Percentiles rank a stretch among this genome's conserved stretches.
phyloP scores from a whole-genome alignment of 2,113 vertebrate genomes.

The Rhinoderma darwinii region DNA sequence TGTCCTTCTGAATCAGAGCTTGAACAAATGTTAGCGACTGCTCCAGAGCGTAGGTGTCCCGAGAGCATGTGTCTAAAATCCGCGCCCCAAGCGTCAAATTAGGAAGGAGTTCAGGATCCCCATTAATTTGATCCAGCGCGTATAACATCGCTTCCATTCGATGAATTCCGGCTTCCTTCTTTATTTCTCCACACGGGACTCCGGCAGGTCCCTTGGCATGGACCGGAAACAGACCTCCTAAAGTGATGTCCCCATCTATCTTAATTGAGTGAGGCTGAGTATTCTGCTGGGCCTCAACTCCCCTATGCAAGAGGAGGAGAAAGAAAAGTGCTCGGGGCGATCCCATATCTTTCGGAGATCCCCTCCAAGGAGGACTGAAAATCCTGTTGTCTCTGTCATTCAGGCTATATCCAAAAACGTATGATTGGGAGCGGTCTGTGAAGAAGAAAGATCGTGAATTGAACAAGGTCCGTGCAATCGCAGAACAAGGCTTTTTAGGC shows the following conservation, averaged over 20 bases:
- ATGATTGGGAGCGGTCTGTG: not conserved
- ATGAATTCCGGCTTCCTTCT: slow-evolving; percentile 90
- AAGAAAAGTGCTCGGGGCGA: slow-evolving; percentile 39
- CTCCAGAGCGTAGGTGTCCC: slow-evolving; percentile 91
- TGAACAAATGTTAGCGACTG: slow-evolving; percentile 92
- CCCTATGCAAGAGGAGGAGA: slow-evolving; percentile 33
- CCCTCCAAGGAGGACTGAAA: slow-evolving; percentile 35
- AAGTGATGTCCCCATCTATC: slow-evolving; percentile 84
- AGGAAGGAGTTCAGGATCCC: slow-evolving; percentile 84
- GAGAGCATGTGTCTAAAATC: slow-evolving; percentile 88
- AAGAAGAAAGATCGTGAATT: not conserved
- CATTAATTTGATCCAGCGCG: slow-evolving; percentile 88
- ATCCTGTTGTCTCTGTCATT: slow-evolving; percentile 32
- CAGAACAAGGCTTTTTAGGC: not conserved
- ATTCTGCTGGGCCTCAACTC: slow-evolving; percentile 51
- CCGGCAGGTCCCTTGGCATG: slow-evolving; percentile 84
- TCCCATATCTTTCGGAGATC: slow-evolving; percentile 28
- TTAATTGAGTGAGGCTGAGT: slow-evolving; percentile 82
- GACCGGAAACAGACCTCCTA: slow-evolving; percentile 88
- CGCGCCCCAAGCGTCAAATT: slow-evolving; percentile 87
- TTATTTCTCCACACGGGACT: slow-evolving; percentile 81
- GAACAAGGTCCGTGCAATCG: not conserved
- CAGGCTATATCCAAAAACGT: slow-evolving; percentile 37
- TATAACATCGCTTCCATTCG: slow-evolving; percentile 92
- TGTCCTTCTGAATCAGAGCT: slow-evolving; percentile 83